Evolutionary conservation across 2,888 invertebrate species (phyloP), one percentile per base, ranked within the genome.

Genomic region (Limnephilus auricula): DNA sequence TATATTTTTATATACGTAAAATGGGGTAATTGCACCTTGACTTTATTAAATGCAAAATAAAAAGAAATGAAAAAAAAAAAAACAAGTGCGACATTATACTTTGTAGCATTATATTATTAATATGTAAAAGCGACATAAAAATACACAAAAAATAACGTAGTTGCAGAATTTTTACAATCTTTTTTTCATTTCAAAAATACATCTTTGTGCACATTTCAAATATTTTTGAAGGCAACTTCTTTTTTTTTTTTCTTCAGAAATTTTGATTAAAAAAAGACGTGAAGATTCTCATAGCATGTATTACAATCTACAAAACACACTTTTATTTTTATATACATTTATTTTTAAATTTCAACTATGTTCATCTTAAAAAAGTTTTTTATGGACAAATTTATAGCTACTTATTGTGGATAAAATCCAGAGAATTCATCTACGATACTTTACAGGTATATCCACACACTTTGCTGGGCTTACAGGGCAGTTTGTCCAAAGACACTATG

Each of bases 281-380:
- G 34, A 82, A 25, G 82, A 37, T 34, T 82, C 32, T 82, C 82
- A 18, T 82, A 82, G 82, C 65, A 65, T 65, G 82, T 32, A 82
- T 82, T 82, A 34, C 34, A 82, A 82, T 82, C 82, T 82, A 82
- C 82, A 82, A 82, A 65, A 65, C 65, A 65, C 82, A 82, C 82
- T 13, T 82, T 82, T 34, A 82, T 12, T 82, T 65, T 34, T 82
- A 82, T 82, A 34, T 82, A 82, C 82, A 82, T 82, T 34, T 65
- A 65, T 65, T 15, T 50, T 32, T 32, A 82, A 82, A 82, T 82
- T 82, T 37, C 82, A 82, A 32, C 34, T 34, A 82, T 34, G 34
- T 34, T 82, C 82, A 32, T 82, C 82, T 82, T 82, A 82, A 32
- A 82, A 82, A 82, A 82, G 34, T 82, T 32, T 37, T 34, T 82